A percentile compares a stretch with the other conserved stretches of the same genome.
phyloP scores from a whole-genome alignment of 2,797 vertebrate species.

The Typhlichthys eigenmanni region DNA sequence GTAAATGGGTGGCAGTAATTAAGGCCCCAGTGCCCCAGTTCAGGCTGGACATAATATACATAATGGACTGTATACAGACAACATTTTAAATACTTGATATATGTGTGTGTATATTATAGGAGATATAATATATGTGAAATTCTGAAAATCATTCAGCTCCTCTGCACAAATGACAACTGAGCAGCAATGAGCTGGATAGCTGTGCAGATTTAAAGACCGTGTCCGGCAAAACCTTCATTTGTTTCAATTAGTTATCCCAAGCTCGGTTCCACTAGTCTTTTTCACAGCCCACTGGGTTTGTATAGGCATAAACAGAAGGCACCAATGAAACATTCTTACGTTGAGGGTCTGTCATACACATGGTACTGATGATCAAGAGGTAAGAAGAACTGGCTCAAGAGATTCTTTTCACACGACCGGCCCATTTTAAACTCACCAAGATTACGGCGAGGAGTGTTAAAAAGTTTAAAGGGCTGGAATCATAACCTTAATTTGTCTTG shows the following conservation, averaged over 20 bases:
- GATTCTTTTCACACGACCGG: slow-evolving; percentile 25
- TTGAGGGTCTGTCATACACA: slow-evolving; percentile 29
- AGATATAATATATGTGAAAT: no score
- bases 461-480: no score
- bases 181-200: slow-evolving; percentile 33
- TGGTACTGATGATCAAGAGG: slow-evolving; percentile 5
- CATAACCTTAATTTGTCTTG: neutral
- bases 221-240: slow-evolving; percentile 46
- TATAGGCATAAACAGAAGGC: slow-evolving; percentile 43
- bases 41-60: no score
- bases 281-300: slow-evolving; percentile 35
- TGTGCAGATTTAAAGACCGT: slow-evolving; percentile 31
- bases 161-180: slow-evolving; percentile 4
- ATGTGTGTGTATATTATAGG: neutral
- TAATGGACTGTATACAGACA: no score
- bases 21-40: no score
- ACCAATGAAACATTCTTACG: slow-evolving; percentile 51
- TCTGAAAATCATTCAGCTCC: neutral
- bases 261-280: slow-evolving; percentile 16
- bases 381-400: slow-evolving; percentile 8
- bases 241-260: slow-evolving; percentile 57
- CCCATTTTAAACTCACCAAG: neutral
- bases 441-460: slow-evolving; percentile 2
- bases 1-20: no score
- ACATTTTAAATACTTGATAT: no score